These are phyloP conservation scores for Morpho achilles DNA, from an alignment of 2,888 invertebrate species.

Conservation along the genomic window DNA sequence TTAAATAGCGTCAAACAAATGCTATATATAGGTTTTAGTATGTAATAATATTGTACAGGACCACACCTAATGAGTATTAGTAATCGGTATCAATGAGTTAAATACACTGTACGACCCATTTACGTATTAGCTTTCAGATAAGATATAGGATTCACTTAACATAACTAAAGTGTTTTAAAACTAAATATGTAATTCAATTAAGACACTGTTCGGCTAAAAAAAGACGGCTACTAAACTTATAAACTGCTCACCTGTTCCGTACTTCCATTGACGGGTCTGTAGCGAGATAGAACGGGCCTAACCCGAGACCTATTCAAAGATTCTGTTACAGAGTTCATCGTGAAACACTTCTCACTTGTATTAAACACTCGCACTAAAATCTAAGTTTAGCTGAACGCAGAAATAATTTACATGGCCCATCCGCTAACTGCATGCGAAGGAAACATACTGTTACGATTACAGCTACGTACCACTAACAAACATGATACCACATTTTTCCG, in stretches of 20 bases:
- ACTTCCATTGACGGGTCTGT: constrained; percentile 48
- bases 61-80: constrained; percentile 23
- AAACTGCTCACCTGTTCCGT: constrained; percentile 55
- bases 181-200: constrained; percentile 1
- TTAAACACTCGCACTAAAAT: constrained; percentile 17
- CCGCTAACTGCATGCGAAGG: constrained; percentile 56
- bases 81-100: constrained; percentile 16
- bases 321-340: constrained; percentile 65
- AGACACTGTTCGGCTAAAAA: not conserved
- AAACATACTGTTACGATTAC: constrained; percentile 67
- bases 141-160: constrained; percentile 21
- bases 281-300: constrained; percentile 67
- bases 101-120: constrained; percentile 32
- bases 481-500: constrained; percentile 73
- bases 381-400: constrained; percentile 19
- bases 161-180: constrained; percentile 11
- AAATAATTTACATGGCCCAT: constrained; percentile 36
- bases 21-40: too few species aligned
- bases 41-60: constrained; percentile 3
- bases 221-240: too few species aligned
- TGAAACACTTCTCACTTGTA: constrained; percentile 22
- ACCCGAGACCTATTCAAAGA: constrained; percentile 59
- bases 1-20: too few species aligned
- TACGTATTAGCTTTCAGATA: constrained; percentile 39
- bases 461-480: constrained; percentile 55